These are phyloP conservation scores for Lepeophtheirus nordmannii DNA, from an alignment of 2,888 invertebrate genomes.

Conservation along the genomic window DNA sequence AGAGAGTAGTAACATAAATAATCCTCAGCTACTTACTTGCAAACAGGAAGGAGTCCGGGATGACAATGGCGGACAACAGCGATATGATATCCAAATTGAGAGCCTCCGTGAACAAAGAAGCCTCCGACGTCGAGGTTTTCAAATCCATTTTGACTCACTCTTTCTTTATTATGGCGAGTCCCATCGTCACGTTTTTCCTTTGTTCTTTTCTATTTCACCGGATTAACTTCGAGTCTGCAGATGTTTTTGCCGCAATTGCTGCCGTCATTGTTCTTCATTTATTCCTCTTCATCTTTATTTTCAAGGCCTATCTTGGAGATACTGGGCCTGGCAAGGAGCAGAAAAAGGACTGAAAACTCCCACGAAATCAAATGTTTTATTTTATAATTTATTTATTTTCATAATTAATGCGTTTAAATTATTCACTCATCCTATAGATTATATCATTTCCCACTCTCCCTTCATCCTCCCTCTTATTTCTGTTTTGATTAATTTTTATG, in stretches of 20 bases:
- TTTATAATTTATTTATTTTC: background rate
- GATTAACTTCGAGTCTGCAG: background rate
- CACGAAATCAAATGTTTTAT: background rate
- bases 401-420: background rate
- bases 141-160: constrained; percentile 59
- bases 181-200: constrained; percentile 55
- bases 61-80: too few species aligned
- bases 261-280: constrained; percentile 58
- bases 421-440: background rate
- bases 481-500: background rate
- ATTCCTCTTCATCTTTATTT: constrained; percentile 60
- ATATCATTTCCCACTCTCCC: background rate
- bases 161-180: constrained; percentile 55
- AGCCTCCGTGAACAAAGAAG: constrained; percentile 33
- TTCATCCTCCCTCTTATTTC: background rate
- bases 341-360: constrained; percentile 29
- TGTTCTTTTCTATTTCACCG: constrained; percentile 27
- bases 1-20: too few species aligned
- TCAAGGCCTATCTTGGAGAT: constrained; percentile 51
- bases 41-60: too few species aligned
- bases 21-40: too few species aligned
- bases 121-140: constrained; percentile 54
- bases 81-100: constrained; percentile 3
- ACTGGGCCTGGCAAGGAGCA: constrained; percentile 29
- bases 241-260: constrained; percentile 60